Conservation (phyloP, 2,888 invertebrate genomes). For the Sinelater perroti region DNA sequence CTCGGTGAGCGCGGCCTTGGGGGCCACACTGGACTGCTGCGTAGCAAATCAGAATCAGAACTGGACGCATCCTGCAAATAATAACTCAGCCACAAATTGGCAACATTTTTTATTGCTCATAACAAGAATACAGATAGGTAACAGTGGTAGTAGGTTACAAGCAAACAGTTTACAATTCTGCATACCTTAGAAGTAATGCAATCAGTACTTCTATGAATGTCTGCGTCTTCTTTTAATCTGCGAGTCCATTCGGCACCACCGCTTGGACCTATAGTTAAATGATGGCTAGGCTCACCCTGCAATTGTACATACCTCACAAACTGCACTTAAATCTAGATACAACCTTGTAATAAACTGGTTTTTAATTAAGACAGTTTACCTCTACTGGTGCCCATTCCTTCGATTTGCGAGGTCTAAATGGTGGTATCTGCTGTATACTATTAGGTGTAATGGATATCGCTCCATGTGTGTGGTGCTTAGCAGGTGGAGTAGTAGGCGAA, state of each 20-base stretch:
- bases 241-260: slow-evolving; percentile 75
- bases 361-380: slow-evolving; percentile 34
- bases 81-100: no score
- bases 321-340: background rate
- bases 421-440: slow-evolving; percentile 64
- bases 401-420: slow-evolving; percentile 67
- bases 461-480: slow-evolving; percentile 48
- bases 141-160: background rate
- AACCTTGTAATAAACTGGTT: background rate
- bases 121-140: background rate
- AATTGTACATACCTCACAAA: background rate
- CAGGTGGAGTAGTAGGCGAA: slow-evolving; percentile 61
- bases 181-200: slow-evolving; percentile 74
- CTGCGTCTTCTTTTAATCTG: slow-evolving; percentile 65
- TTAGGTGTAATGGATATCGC: slow-evolving; percentile 55
- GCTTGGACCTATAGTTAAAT: slow-evolving; percentile 69
- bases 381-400: slow-evolving; percentile 62
- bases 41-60: slow-evolving; percentile 67
- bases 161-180: background rate
- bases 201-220: slow-evolving; percentile 80
- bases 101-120: background rate
- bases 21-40: slow-evolving; percentile 59
- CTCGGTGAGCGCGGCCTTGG: slow-evolving; percentile 56
- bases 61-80: slow-evolving; percentile 63
- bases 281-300: slow-evolving; percentile 57